Base-by-base conservation (phyloP, 2,797 vertebrate genomes). In the Taenioides sp. region DNA sequence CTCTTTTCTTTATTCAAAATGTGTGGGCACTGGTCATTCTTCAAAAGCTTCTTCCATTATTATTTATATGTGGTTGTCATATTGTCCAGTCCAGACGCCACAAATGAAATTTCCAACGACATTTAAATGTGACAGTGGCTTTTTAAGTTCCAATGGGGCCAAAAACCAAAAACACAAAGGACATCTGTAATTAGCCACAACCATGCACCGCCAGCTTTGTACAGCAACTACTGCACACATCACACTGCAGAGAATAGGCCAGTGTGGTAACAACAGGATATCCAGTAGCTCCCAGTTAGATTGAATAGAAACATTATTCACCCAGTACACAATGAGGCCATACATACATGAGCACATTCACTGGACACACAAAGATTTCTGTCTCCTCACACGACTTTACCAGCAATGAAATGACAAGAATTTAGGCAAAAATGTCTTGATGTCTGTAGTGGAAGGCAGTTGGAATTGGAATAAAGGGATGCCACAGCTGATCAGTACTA, bases 191-290 rank as follows among this genome's bases (percentile, higher is more conserved):
- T 79, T 58, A 85, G 80, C 81, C 79, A 77, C 79, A 83, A 72
- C 76, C 81, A 76, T 86, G 78, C 78, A 81, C 20, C 59, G 7
- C 82, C 72, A 52, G 67, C 67, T 69, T 72, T 70, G 83, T 72
- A 85, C 88, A 88, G 88, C 70, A 69, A 23, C 76, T 47, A 67
- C 81, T 83, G 61, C 85, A 79, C 75, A 4, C 7, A 10, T 70
- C 67, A 71, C 81, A 82, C 34, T 40, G 34, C 0, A 83, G 87
- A 91, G 87, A 90, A 90, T 84, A 77, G 82, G 71, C 74, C 79
- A 87, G 86, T 90, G 88, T 89, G 86, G 81, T 85, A 90, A 87
- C 87, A 90, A 91, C 91, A 91, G 92, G 92, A 92, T 91, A 89
- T 92, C 88, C 86, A 89, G 81, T 86, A 85, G 87, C 54, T 76